phyloP scores from a whole-genome alignment of 2,888 invertebrate species.

The Agrenia bidenticulata region DNA sequence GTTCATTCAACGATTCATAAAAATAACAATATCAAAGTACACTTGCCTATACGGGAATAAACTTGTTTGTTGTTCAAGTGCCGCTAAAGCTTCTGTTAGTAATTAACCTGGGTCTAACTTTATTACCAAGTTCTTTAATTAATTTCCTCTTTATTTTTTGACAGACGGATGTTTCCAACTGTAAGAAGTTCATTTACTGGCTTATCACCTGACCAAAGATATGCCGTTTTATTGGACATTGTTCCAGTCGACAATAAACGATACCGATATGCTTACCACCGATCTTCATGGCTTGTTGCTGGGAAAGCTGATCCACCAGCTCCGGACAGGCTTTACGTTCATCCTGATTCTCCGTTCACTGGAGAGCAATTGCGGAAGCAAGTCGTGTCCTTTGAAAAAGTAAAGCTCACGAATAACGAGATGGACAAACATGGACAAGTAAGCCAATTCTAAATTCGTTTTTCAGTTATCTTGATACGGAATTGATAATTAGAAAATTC shows the following conservation, averaged over 20 bases:
- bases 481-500: conserved; percentile 2
- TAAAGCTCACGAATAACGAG: conserved; percentile 81
- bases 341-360: conserved; percentile 78
- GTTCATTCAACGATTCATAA: no score
- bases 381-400: conserved; percentile 79
- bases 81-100: no score
- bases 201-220: conserved; percentile 66
- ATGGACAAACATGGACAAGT: conserved; percentile 76
- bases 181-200: conserved; percentile 73
- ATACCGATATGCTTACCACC: conserved; percentile 78
- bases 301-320: conserved; percentile 71
- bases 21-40: no score
- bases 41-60: no score
- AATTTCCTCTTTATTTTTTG: conserved; percentile 52
- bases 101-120: no score
- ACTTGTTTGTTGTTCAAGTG: no score
- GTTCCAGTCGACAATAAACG: conserved; percentile 77
- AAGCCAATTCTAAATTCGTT: conserved; percentile 55
- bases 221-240: conserved; percentile 76
- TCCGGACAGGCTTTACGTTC: conserved; percentile 71
- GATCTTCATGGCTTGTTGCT: conserved; percentile 78
- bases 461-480: background rate
- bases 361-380: conserved; percentile 76
- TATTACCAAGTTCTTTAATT: background rate
- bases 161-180: conserved; percentile 80